phyloP scores from a whole-genome alignment of 2,888 invertebrate genomes.

The Hemaris fuciformis region DNA sequence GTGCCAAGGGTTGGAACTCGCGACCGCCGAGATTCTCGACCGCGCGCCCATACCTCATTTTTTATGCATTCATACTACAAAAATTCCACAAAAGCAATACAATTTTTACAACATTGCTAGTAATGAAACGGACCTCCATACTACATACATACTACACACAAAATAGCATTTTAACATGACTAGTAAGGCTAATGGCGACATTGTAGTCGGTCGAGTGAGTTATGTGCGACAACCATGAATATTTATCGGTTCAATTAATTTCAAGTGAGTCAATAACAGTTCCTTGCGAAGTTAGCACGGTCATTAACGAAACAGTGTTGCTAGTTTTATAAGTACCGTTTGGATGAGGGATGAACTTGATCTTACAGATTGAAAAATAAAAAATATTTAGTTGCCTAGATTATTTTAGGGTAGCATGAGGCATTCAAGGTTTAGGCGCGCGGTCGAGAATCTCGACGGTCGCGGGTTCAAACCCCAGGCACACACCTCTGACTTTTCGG shows the following conservation, averaged over 20 bases:
- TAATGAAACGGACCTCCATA: not conserved
- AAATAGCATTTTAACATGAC: not conserved
- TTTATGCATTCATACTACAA: no score
- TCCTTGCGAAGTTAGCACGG: constrained; percentile 23
- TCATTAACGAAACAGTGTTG: constrained; percentile 29
- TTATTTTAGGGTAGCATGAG: no score
- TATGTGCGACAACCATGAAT: constrained; percentile 27
- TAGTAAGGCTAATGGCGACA: constrained; percentile 26
- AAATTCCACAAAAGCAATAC: no score
- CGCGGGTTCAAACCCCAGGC: no score
- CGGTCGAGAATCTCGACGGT: no score
- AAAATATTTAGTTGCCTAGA: no score
- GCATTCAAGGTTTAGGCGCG: no score
- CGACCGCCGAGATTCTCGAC: no score
- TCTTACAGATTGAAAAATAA: constrained; percentile 17
- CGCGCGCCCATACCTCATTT: no score
- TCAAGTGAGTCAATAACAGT: constrained; percentile 10
- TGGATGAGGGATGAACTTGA: constrained; percentile 32
- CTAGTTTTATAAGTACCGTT: not conserved
- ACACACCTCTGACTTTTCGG: no score
- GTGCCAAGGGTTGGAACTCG: no score
- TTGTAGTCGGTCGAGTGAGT: constrained; percentile 23
- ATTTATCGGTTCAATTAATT: constrained; percentile 36
- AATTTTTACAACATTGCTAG: no score
- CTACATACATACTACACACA: not conserved